Evolutionary conservation across 2,888 invertebrate species (phyloP), one percentile per base, ranked within the genome.

Genomic region (Microctonus brassicae): DNA sequence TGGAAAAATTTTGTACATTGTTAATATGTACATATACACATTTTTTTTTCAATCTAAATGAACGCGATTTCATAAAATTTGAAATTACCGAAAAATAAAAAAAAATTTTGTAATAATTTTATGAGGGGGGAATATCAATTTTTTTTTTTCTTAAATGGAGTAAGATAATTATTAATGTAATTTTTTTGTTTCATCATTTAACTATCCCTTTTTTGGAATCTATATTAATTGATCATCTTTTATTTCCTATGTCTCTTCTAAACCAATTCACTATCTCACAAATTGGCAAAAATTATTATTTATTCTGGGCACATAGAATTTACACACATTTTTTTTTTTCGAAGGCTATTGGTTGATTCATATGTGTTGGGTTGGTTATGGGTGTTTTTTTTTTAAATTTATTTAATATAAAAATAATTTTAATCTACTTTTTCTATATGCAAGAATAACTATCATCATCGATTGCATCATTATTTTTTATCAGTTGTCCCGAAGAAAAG

Each of bases 351-450:
- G 84, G 84, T 80, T 85, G 82, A 77, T 76, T 80, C 81, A 79
- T 83, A 83, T 86, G 84, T 86, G 85, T 86, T 86, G 86, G 86
- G 83, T 80, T 87, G 87, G 87, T 87, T 87, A 81, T 81, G 87
- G 87, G 83, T 83, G 81, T 78, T 62, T 55, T 58, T 63, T 55
- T 66, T 5, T 29, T 29, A 29, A 5, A 24, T 57, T 70, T 34
- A 52, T 42, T 63, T 55, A 69, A 17, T 64, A 62, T 55, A 47
- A 47, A 17, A 6, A 47, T 60, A 42, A 63, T 63, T 63, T 58
- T 58, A 58, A 36, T 58, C 26, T 26, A 26, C 55, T 57, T 39
- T 39, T 58, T 64, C 5, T 69, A 26, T 9, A 42, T 34, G 11
- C 26, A 34, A 58, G 42, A 39, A 52, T 72, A 67, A 64, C 47